Evolutionary conservation across 2,797 vertebrate species (phyloP).

Genomic region (Xiphorhynchus erythropygius): DNA sequence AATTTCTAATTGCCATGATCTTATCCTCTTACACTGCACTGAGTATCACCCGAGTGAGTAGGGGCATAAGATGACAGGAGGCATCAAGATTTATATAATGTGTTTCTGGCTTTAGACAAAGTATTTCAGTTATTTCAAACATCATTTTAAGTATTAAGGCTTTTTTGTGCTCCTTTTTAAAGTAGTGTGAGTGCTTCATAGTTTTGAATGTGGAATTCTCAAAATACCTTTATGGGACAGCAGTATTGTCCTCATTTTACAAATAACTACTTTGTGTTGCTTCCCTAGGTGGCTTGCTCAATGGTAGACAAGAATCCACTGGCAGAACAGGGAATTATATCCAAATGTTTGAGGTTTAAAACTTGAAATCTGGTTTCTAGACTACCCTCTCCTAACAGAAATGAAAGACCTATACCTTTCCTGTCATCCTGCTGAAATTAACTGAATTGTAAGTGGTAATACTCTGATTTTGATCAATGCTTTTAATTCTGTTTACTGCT

Average conservation of each 20-base stretch:
- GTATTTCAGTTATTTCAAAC: neutral
- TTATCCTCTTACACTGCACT: neutral
- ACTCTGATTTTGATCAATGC: slow-evolving; percentile 11
- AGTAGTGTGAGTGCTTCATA: neutral
- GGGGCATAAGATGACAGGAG: neutral
- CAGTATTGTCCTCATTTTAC: neutral
- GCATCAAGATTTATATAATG: neutral
- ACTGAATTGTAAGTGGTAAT: neutral
- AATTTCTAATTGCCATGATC: neutral
- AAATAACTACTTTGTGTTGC: neutral
- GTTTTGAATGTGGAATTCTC: neutral
- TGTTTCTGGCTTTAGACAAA: neutral
- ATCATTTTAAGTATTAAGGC: neutral
- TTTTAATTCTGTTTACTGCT: slow-evolving; percentile 27
- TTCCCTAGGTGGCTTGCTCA: neutral
- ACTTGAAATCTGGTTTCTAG: neutral
- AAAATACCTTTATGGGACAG: neutral
- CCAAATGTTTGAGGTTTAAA: neutral
- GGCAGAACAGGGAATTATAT: neutral
- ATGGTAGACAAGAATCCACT: neutral
- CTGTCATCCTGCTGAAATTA: neutral
- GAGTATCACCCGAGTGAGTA: neutral
- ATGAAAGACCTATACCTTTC: neutral
- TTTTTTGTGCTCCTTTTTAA: neutral
- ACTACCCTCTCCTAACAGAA: neutral